A percentile compares a stretch with the other conserved stretches of the same genome.
These are phyloP conservation scores for Rhinoraja longicauda DNA, from an alignment of 2,797 vertebrate species.

Conservation along the genomic window DNA sequence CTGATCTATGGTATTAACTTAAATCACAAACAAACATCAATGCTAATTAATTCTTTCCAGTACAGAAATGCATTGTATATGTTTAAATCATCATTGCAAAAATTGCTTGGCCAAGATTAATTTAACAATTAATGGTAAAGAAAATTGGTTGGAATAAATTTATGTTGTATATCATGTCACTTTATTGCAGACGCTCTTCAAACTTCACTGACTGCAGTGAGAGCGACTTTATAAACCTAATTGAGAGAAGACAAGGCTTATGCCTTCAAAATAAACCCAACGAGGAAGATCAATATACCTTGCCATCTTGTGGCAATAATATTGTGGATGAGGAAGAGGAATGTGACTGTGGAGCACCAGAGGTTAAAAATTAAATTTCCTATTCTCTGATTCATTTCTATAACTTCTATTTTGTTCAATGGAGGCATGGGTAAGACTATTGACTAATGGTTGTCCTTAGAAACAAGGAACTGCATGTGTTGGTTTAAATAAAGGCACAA, in stretches of 20 bases:
- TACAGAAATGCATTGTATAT: not conserved
- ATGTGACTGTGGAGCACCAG: slow-evolving; percentile 75
- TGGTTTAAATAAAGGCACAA: too few relatives aligned
- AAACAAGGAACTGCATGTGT: too few relatives aligned
- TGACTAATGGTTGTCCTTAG: too few relatives aligned
- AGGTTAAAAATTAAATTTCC: slow-evolving; percentile 54
- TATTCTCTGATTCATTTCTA: not conserved
- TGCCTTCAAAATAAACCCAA: slow-evolving; percentile 74
- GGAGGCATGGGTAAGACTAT: too few relatives aligned
- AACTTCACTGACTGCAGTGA: slow-evolving; percentile 74
- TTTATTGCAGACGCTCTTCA: slow-evolving; percentile 55
- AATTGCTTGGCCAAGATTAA: not conserved
- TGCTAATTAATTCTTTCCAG: not conserved
- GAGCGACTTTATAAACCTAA: slow-evolving; percentile 64
- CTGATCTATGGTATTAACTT: not conserved
- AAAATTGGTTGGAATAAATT: not conserved
- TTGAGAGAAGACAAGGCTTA: slow-evolving; percentile 62
- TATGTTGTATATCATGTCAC: not conserved
- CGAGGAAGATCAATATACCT: slow-evolving; percentile 54
- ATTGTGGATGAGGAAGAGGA: slow-evolving; percentile 68
- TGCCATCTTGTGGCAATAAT: slow-evolving; percentile 70
- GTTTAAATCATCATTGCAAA: not conserved
- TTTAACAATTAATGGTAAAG: not conserved
- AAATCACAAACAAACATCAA: not conserved
- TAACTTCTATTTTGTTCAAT: not conserved